phyloP scores from a whole-genome alignment of 1,140 invertebrate species.

The Thaumatotibia leucotreta region DNA sequence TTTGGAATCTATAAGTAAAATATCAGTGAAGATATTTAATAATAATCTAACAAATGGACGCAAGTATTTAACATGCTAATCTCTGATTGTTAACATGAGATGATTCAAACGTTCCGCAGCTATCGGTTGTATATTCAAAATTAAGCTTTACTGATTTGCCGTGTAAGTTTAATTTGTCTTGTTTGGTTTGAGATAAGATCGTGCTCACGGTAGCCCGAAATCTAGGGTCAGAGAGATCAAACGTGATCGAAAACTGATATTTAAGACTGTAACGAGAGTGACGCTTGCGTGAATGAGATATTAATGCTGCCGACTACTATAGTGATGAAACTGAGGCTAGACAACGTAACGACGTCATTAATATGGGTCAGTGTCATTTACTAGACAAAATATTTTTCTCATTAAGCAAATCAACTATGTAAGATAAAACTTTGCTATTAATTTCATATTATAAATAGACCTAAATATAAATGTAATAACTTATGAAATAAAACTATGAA shows the following conservation, averaged over 20 bases:
- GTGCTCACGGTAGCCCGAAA: conserved; percentile 69
- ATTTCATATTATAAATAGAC: no score
- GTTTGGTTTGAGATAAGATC: conserved; percentile 36
- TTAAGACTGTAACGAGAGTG: conserved; percentile 64
- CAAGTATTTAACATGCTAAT: conserved; percentile 60
- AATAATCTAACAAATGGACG: conserved; percentile 28
- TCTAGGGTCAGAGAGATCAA: conserved; percentile 68
- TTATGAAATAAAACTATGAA: no score
- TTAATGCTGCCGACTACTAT: conserved; percentile 38
- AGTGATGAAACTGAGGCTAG: conserved; percentile 29
- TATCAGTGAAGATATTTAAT: not conserved
- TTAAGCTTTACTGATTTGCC: conserved; percentile 25
- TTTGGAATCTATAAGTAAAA: not conserved
- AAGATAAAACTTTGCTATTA: no score
- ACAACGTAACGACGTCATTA: conserved; percentile 9
- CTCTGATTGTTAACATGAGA: conserved; percentile 62
- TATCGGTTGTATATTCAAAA: conserved; percentile 18
- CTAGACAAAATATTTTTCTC: not conserved
- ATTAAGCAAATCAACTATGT: no score
- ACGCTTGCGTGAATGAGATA: conserved; percentile 72
- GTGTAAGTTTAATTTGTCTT: conserved; percentile 27
- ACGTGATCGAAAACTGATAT: conserved; percentile 72
- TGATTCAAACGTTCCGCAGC: conserved; percentile 49
- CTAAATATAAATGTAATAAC: no score
- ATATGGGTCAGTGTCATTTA: conserved; percentile 1